phyloP scores from a whole-genome alignment of 2,888 invertebrate species.

The Acrocyrtus sp. region DNA sequence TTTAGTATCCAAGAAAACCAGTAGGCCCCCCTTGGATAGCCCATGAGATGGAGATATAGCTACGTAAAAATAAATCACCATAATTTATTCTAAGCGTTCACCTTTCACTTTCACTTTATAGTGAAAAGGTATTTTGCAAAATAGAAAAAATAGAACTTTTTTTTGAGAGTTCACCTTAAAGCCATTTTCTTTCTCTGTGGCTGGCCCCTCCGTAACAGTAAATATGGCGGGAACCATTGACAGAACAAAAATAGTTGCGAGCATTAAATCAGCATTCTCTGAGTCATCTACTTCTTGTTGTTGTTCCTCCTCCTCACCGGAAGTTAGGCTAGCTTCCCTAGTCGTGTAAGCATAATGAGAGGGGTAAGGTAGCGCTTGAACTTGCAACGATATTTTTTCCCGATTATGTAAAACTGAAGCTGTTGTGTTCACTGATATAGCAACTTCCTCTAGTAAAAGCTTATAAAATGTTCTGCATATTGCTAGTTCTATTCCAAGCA shows the following conservation, averaged over 20 bases:
- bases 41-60: slow-evolving; percentile 38
- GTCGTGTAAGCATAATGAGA: slow-evolving; percentile 7
- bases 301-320: background rate
- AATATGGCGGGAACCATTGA: slow-evolving; percentile 26
- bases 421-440: background rate
- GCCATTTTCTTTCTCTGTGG: slow-evolving; percentile 41
- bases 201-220: slow-evolving; percentile 36
- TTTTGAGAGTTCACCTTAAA: slow-evolving; percentile 47
- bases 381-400: slow-evolving; percentile 8
- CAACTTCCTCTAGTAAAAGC: background rate
- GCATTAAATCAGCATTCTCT: slow-evolving; percentile 12
- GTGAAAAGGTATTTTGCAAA: background rate
- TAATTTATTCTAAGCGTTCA: no score
- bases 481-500: slow-evolving; percentile 18
- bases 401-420: background rate
- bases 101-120: no score
- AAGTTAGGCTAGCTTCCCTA: background rate
- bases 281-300: background rate
- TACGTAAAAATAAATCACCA: no score
- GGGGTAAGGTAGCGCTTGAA: slow-evolving; percentile 32
- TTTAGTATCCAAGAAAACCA: slow-evolving; percentile 52
- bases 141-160: no score
- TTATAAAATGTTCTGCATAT: slow-evolving; percentile 21
- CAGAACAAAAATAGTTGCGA: slow-evolving; percentile 34
- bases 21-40: slow-evolving; percentile 32